Percentiles rank a stretch among this genome's conserved stretches.
Evolutionary conservation across 2,113 vertebrate genomes (phyloP).

Genomic region (Carollia perspicillata): DNA sequence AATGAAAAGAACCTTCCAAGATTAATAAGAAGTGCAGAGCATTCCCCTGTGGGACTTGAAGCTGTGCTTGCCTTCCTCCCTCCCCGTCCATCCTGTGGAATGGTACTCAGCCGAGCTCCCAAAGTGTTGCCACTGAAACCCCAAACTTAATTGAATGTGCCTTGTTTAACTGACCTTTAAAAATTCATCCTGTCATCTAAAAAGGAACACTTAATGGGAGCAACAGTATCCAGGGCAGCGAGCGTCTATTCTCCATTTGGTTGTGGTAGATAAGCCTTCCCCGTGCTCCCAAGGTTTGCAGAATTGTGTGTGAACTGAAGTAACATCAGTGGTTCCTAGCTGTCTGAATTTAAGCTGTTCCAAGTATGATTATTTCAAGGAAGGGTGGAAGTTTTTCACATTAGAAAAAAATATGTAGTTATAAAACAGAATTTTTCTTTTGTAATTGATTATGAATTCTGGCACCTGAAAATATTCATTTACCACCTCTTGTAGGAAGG

Average conservation of each 20-base stretch:
- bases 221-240: neutral
- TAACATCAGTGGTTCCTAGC: neutral
- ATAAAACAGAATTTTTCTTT: neutral
- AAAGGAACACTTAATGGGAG: neutral
- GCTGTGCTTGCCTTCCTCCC: no score
- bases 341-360: neutral
- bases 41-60: fast-evolving
- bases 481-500: neutral
- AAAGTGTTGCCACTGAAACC: neutral
- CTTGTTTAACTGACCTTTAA: neutral
- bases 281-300: fast-evolving
- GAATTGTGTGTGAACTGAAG: neutral
- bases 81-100: fast-evolving
- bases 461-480: neutral
- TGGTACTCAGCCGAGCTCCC: neutral
- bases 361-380: neutral
- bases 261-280: neutral
- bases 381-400: neutral
- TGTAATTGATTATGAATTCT: neutral
- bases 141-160: neutral
- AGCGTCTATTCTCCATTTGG: neutral
- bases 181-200: neutral
- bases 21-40: neutral
- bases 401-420: neutral
- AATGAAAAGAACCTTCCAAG: neutral